phyloP scores from a whole-genome alignment of 2,888 invertebrate species.

The Leptopilina drosophilae region DNA sequence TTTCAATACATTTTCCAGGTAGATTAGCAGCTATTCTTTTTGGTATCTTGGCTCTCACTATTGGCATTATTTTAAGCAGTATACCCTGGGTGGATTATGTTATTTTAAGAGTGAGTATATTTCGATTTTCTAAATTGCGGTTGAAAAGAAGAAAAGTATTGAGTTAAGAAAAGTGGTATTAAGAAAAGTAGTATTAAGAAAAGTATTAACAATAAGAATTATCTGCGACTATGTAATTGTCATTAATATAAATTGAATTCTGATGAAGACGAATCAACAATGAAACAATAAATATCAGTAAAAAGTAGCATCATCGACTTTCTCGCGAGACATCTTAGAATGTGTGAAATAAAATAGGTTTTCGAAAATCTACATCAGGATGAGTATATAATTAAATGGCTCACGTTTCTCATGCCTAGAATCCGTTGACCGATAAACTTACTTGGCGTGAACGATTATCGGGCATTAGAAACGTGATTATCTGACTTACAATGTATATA shows the following conservation, averaged over 20 bases:
- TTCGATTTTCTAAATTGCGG: neutral
- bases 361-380: constrained; percentile 9
- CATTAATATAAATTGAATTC: no score
- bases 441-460: constrained; percentile 53
- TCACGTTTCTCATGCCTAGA: constrained; percentile 49
- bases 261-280: no score
- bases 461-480: constrained; percentile 25
- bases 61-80: constrained; percentile 88
- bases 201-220: no score
- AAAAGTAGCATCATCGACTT: no score
- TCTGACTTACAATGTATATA: constrained; percentile 13
- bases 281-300: no score
- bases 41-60: constrained; percentile 88
- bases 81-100: constrained; percentile 93
- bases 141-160: no score
- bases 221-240: no score
- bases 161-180: no score
- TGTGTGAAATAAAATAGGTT: neutral
- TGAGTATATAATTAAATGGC: constrained; percentile 43
- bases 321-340: no score
- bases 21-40: constrained; percentile 88
- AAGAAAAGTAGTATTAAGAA: no score
- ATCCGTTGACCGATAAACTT: constrained; percentile 54
- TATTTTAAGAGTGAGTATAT: constrained; percentile 85
- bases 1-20: constrained; percentile 81